A percentile compares a stretch with the other conserved stretches of the same genome.
These are phyloP conservation scores for Cenopis cana DNA, from an alignment of 2,888 invertebrate species.

Conservation along the genomic window DNA sequence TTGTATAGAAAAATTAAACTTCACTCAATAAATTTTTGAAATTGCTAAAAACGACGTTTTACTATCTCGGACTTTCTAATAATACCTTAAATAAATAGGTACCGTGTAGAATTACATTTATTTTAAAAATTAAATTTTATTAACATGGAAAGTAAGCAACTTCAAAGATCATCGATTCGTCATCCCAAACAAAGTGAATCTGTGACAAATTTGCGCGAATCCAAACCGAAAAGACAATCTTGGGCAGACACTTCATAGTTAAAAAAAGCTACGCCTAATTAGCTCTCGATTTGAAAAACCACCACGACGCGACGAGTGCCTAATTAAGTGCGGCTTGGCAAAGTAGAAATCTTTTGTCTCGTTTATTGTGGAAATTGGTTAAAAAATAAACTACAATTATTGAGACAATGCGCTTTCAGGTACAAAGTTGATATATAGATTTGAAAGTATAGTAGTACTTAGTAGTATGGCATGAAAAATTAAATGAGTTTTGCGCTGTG, in stretches of 20 bases:
- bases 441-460: neutral
- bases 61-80: no score
- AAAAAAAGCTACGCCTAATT: constrained; percentile 19
- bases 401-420: neutral
- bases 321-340: neutral
- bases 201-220: constrained; percentile 22
- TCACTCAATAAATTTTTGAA: no score
- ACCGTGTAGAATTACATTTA: no score
- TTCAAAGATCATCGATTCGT: constrained; percentile 21
- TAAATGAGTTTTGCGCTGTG: no score
- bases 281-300: neutral
- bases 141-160: constrained; percentile 12
- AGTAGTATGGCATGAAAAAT: no score
- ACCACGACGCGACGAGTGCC: neutral
- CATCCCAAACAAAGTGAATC: constrained; percentile 14
- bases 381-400: neutral
- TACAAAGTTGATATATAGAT: neutral
- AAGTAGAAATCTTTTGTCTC: neutral
- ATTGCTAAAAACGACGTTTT: no score
- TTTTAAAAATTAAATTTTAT: neutral
- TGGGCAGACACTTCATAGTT: neutral
- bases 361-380: neutral
- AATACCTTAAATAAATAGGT: no score
- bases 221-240: constrained; percentile 18
- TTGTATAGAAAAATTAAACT: no score